These are phyloP conservation scores for Aphidius ervi DNA, from an alignment of 1,140 invertebrate genomes.

Conservation along the genomic window DNA sequence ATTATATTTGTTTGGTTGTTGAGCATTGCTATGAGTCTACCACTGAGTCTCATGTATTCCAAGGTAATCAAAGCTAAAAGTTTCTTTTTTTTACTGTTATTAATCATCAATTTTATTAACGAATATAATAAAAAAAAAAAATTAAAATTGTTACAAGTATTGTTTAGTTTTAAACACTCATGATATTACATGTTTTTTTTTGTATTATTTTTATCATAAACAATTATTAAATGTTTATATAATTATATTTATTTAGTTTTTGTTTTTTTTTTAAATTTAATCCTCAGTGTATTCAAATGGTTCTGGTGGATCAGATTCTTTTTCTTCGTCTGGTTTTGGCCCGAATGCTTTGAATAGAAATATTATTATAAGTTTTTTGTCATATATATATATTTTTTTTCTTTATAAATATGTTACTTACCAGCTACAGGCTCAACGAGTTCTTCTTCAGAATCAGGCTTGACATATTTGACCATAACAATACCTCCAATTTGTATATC, in stretches of 20 bases:
- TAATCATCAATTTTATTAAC: not conserved
- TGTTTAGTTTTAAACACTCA: too few relatives aligned
- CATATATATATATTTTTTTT: not conserved
- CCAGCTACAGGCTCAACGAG: slow-evolving; percentile 89
- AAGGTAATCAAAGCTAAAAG: slow-evolving; percentile 56
- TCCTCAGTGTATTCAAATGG: slow-evolving; percentile 94
- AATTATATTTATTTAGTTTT: not conserved
- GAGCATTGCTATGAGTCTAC: slow-evolving; percentile 83
- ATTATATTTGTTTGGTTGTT: slow-evolving; percentile 88
- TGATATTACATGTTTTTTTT: not conserved
- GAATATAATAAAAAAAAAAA: not conserved
- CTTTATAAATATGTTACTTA: slow-evolving; percentile 34
- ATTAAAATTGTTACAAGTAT: not conserved
- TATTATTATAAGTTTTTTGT: slow-evolving; percentile 5
- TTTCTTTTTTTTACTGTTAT: not conserved
- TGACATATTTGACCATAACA: slow-evolving; percentile 84
- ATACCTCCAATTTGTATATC: slow-evolving; percentile 93
- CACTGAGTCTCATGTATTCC: slow-evolving; percentile 82
- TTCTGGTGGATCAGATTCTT: slow-evolving; percentile 94
- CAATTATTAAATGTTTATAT: slow-evolving; percentile 1
- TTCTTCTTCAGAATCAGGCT: slow-evolving; percentile 71
- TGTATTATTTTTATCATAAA: not conserved
- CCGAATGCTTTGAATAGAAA: slow-evolving; percentile 69
- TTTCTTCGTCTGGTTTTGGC: slow-evolving; percentile 89
- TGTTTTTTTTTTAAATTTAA: slow-evolving; percentile 45